phyloP scores from a whole-genome alignment of 1,140 invertebrate genomes.

The Stratiolaelaps scimitus region DNA sequence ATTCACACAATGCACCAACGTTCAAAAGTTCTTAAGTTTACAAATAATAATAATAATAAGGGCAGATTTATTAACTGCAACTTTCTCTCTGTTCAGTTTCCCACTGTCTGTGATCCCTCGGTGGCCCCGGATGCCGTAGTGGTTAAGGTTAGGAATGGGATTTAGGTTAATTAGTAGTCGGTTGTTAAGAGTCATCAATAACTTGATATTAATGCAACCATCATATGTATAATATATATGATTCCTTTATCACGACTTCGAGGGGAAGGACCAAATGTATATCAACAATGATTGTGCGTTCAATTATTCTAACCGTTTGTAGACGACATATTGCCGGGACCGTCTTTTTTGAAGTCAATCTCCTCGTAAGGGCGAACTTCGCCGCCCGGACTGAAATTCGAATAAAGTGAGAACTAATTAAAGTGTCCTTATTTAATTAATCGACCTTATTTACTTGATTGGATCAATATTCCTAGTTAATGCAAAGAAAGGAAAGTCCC shows the following conservation, averaged over 20 bases:
- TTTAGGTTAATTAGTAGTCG: background rate
- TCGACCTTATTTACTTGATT: too few species aligned
- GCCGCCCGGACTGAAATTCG: slow-evolving; percentile 29
- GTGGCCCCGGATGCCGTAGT: too few species aligned
- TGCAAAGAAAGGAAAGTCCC: too few species aligned
- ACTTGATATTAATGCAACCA: background rate
- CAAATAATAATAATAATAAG: too few species aligned
- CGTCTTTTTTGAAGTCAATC: slow-evolving; percentile 38
- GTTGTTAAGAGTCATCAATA: background rate
- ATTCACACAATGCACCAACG: too few species aligned
- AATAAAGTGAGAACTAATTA: slow-evolving; percentile 4
- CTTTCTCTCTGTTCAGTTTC: too few species aligned
- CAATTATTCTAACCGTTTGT: slow-evolving; percentile 3
- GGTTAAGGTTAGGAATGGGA: background rate
- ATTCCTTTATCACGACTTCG: too few species aligned
- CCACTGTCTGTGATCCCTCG: too few species aligned
- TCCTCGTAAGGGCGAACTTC: slow-evolving; percentile 39
- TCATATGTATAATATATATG: slow-evolving; percentile 3
- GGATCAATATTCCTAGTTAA: too few species aligned
- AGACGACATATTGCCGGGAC: background rate
- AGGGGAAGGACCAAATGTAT: background rate
- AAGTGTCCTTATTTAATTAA: too few species aligned
- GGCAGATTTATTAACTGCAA: too few species aligned
- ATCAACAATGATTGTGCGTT: slow-evolving; percentile 6
- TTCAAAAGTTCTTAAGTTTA: too few species aligned